Percentiles rank a stretch among this genome's conserved stretches.
Conservation (phyloP, 2,888 invertebrate genomes). For the Catonia carolina region DNA sequence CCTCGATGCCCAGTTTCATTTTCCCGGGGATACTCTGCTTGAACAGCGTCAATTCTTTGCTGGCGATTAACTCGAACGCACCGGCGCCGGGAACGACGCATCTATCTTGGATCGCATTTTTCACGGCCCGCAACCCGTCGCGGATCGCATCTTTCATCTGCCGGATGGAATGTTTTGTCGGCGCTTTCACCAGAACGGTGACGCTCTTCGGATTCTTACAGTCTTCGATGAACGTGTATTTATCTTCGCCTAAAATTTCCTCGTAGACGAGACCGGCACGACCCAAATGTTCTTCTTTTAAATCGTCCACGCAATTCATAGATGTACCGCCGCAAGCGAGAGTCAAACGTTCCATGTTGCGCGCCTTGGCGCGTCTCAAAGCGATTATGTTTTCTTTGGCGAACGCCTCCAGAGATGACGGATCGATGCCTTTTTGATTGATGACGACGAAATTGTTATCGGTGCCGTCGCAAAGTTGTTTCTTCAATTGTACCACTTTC, state of each 20-base stretch:
- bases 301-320: slow-evolving; percentile 91
- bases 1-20: slow-evolving; percentile 80
- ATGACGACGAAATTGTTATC: slow-evolving; percentile 92
- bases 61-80: slow-evolving; percentile 79
- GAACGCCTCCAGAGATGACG: slow-evolving; percentile 88
- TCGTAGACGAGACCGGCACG: slow-evolving; percentile 91
- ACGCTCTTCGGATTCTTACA: slow-evolving; percentile 94
- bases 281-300: slow-evolving; percentile 85
- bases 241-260: slow-evolving; percentile 94
- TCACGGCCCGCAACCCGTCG: slow-evolving; percentile 94
- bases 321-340: slow-evolving; percentile 94
- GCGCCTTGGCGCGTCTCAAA: slow-evolving; percentile 89
- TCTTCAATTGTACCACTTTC: slow-evolving; percentile 89
- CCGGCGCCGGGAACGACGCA: slow-evolving; percentile 87
- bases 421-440: slow-evolving; percentile 98
- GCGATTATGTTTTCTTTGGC: slow-evolving; percentile 96
- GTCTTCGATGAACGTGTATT: slow-evolving; percentile 95
- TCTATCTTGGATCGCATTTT: slow-evolving; percentile 90
- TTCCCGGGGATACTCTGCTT: slow-evolving; percentile 86
- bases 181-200: slow-evolving; percentile 93
- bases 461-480: slow-evolving; percentile 82
- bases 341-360: slow-evolving; percentile 96
- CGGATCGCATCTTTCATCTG: slow-evolving; percentile 97
- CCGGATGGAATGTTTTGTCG: slow-evolving; percentile 87
- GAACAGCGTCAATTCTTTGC: slow-evolving; percentile 61